Conservation (phyloP, 2,797 vertebrate genomes). For the Micromesistius poutassou region DNA sequence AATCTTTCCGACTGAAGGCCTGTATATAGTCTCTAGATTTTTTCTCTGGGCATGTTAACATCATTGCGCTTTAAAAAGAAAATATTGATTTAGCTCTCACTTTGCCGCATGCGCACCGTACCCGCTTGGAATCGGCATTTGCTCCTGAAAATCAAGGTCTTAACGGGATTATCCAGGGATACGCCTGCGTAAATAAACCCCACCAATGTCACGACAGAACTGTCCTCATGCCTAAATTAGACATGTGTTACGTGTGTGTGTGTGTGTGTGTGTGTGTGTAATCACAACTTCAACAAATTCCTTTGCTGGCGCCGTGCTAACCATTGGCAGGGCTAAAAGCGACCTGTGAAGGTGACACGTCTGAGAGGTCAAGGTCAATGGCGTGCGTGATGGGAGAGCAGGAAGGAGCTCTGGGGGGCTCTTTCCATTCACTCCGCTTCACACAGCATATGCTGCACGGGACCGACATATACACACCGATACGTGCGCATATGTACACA, state of each 20-base stretch:
- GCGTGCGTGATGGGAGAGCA: constrained; percentile 43
- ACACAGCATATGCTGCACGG: not conserved
- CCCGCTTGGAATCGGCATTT: not conserved
- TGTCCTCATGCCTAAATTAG: constrained; percentile 54
- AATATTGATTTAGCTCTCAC: not conserved
- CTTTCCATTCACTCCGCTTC: not conserved
- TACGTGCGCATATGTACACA: constrained; percentile 35
- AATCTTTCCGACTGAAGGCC: not conserved
- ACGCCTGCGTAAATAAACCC: not conserved
- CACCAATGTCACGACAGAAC: constrained; percentile 49
- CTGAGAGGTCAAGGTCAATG: constrained; percentile 30
- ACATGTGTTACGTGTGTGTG: constrained; percentile 19
- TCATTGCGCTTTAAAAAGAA: not conserved
- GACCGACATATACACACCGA: constrained; percentile 1
- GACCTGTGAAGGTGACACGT: constrained; percentile 22
- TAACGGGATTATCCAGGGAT: not conserved
- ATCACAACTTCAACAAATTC: constrained; percentile 44
- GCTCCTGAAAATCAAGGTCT: not conserved
- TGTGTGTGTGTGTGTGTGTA: constrained; percentile 18
- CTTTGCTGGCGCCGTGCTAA: constrained; percentile 23
- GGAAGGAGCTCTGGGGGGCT: constrained; percentile 9
- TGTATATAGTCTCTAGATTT: not conserved
- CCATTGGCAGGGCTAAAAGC: constrained; percentile 49
- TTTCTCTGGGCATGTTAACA: no score
- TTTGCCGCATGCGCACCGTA: not conserved